phyloP scores from a whole-genome alignment of 2,113 vertebrate species.

The Xiphophorus hellerii region DNA sequence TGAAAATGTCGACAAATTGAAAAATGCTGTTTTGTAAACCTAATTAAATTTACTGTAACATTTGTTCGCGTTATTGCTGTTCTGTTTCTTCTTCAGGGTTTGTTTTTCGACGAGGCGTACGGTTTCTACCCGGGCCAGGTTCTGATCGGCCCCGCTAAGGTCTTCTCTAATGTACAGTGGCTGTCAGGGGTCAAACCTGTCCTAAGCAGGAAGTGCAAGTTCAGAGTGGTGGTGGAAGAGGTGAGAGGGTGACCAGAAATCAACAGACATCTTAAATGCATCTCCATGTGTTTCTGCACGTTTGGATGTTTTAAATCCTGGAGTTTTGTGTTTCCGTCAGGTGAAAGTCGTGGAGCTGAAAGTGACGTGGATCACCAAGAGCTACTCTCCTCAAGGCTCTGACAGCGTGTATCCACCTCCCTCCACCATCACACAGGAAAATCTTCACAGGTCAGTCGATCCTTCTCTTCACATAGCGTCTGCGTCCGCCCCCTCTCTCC shows the following conservation, averaged over 20 bases:
- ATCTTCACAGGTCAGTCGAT: constrained; percentile 86
- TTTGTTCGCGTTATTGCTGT: not conserved
- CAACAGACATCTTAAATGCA: not conserved
- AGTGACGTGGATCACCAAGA: constrained; percentile 99
- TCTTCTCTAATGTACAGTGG: constrained; percentile 98
- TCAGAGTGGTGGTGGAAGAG: constrained; percentile 97
- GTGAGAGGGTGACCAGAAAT: constrained; percentile 59
- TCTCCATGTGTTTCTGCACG: not conserved
- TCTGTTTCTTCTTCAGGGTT: constrained; percentile 80
- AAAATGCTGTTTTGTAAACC: no score
- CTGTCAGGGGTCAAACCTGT: constrained; percentile 96
- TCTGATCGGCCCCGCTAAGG: constrained; percentile 95
- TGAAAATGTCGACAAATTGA: no score
- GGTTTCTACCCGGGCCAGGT: constrained; percentile 99
- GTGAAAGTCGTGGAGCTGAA: constrained; percentile 96
- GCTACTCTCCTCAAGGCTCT: constrained; percentile 94
- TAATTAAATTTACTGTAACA: no score
- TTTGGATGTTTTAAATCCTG: not conserved
- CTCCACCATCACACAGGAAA: constrained; percentile 91
- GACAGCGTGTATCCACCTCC: constrained; percentile 96
- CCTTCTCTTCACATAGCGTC: not conserved
- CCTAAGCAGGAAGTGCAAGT: constrained; percentile 98
- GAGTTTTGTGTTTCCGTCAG: constrained; percentile 68
- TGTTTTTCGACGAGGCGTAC: constrained; percentile 97
- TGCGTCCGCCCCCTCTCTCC: not conserved